Evolutionary conservation across 2,888 invertebrate genomes (phyloP).

Genomic region (Eupeodes luniger): DNA sequence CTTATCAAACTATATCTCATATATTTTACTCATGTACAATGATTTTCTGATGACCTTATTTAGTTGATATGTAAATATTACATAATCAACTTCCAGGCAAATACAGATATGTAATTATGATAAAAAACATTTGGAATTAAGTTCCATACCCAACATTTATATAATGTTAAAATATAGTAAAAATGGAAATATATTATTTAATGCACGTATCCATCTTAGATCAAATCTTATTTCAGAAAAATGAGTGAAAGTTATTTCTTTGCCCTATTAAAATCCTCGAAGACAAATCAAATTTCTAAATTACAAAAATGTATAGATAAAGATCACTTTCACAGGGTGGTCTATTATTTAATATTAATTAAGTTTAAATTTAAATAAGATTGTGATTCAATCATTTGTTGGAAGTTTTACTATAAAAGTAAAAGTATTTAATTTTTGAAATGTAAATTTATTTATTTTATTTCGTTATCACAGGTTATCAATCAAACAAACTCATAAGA

Average conservation of each 20-base stretch:
- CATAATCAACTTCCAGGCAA: constrained; percentile 5
- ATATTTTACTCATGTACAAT: neutral
- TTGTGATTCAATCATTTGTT: neutral
- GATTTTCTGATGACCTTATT: constrained; percentile 24
- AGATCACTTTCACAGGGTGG: constrained; percentile 15
- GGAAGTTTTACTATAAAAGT: neutral
- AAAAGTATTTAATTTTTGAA: neutral
- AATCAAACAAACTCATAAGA: too few species aligned
- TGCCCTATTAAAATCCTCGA: constrained; percentile 17
- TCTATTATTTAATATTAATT: constrained; percentile 4
- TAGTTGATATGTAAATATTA: constrained; percentile 14
- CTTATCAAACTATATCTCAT: constrained; percentile 26
- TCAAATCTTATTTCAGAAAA: constrained; percentile 16
- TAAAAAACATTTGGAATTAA: neutral
- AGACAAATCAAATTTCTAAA: constrained; percentile 44
- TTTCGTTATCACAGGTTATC: too few species aligned
- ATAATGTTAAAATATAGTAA: neutral
- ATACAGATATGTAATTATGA: constrained; percentile 8
- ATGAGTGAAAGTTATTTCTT: constrained; percentile 62
- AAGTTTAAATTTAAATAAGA: constrained; percentile 33
- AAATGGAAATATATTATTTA: neutral
- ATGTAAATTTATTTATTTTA: neutral
- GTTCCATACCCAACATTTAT: neutral
- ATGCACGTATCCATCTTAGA: neutral
- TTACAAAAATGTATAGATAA: neutral